Base-by-base conservation (phyloP, 2,888 invertebrate species). In the Mactromeris polynyma region DNA sequence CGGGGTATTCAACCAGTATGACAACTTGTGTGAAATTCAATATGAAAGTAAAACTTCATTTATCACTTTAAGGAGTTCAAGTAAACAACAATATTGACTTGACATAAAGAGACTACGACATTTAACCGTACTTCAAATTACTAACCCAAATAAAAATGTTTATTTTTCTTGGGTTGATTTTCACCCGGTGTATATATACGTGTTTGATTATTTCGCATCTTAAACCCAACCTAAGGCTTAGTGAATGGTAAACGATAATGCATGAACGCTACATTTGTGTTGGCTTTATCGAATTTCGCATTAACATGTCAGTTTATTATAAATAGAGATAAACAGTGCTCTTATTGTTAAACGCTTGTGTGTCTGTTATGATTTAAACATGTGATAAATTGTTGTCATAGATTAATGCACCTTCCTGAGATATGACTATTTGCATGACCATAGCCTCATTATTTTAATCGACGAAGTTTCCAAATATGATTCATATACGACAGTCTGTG, bases 31-130 rank as follows among this genome's bases (percentile, higher is more conserved):
- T 26, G 73, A 73, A 33, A 73, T 73, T 73, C 36, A 73, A 73
- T 73, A 73, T 36, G 33, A 73, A 73, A 73, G 14, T 73, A 73
- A 58, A 73, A 36, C 36, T 17, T 2, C 33, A 36, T 73, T 73
- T 73, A 73, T 73, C 73, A 73, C 73, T 33, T 33, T 73, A 73
- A 36, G 33, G 31, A 36, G 36, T 73, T 73, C 73, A 33, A 33
- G 36, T 36, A 33, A 73, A 73, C 17, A 73, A 73, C 73, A 73
- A 73, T 73, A 73, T 73, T 73, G 33, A 73, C 73, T 19, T 36
- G 73, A 33, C 73, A 73, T 36, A 73, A 73, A 73, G 73, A 36
- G 33, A 73, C 73, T 19, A 33, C 1, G 36, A 4, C 36, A 26
- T 14, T 73, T 73, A 19, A 73, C 73, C 2, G 73, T 73, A 11